phyloP scores from a whole-genome alignment of 2,888 invertebrate genomes.

The Phlogophora meticulosa region DNA sequence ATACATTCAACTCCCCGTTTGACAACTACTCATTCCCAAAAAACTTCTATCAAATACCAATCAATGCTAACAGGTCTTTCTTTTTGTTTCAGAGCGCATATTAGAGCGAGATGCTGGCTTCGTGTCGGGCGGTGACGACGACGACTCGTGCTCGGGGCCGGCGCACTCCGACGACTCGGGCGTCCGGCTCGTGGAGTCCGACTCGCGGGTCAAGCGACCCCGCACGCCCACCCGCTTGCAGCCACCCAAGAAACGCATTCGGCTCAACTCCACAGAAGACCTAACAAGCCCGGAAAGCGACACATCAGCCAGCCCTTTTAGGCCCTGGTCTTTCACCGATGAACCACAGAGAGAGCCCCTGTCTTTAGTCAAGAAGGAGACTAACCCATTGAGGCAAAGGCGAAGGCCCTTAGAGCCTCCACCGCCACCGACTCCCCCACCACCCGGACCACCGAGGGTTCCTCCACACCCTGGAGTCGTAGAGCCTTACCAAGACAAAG shows the following conservation, averaged over 20 bases:
- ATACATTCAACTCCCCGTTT: background rate
- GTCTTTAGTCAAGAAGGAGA: conserved; percentile 91
- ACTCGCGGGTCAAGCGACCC: conserved; percentile 91
- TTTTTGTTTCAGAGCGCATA: conserved; percentile 90
- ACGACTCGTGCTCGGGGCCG: conserved; percentile 91
- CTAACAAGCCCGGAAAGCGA: conserved; percentile 84
- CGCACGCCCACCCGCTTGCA: conserved; percentile 81
- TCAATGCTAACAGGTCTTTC: conserved; percentile 43
- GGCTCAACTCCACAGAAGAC: conserved; percentile 86
- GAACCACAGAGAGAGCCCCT: conserved; percentile 93
- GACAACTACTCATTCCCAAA: background rate
- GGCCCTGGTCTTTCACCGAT: conserved; percentile 92
- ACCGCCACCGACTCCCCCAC: conserved; percentile 78
- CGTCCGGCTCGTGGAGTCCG: conserved; percentile 83
- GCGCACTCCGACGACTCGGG: conserved; percentile 90
- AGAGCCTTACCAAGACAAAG: conserved; percentile 76
- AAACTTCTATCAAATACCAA: background rate
- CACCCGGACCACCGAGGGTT: conserved; percentile 85
- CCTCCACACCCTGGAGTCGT: conserved; percentile 90
- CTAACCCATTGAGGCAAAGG: conserved; percentile 80
- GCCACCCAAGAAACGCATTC: conserved; percentile 94
- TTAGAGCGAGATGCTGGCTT: conserved; percentile 93
- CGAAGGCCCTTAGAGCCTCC: conserved; percentile 81
- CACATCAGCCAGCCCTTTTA: conserved; percentile 88
- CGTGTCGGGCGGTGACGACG: conserved; percentile 94